Evolutionary conservation across 1,140 invertebrate species (phyloP).

Genomic region (Drosophila bocqueti): DNA sequence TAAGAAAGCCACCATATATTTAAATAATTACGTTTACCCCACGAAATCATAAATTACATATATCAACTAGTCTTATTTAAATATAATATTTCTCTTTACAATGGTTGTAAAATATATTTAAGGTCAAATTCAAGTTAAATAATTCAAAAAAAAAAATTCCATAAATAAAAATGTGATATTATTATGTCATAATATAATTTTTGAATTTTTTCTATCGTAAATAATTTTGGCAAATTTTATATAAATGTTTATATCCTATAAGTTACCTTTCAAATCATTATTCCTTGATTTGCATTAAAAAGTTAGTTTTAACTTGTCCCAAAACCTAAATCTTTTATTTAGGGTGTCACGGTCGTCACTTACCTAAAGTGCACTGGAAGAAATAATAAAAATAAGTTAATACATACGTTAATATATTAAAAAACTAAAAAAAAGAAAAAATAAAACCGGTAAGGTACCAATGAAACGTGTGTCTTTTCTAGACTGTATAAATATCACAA

Average conservation of each 20-base stretch:
- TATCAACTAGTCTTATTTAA: no score
- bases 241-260: neutral
- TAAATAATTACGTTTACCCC: neutral
- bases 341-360: conserved; percentile 1
- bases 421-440: neutral
- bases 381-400: neutral
- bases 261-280: neutral
- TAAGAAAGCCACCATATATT: neutral
- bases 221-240: neutral
- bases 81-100: neutral
- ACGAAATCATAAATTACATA: no score
- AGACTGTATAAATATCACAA: neutral
- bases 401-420: neutral
- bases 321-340: neutral
- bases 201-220: neutral
- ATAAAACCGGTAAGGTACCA: neutral
- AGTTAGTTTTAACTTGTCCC: neutral
- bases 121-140: neutral
- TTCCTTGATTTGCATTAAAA: conserved; percentile 1
- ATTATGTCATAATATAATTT: no score
- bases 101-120: neutral
- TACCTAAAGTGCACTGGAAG: no score
- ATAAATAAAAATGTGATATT: neutral
- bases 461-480: neutral
- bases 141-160: no score